A percentile compares a stretch with the other conserved stretches of the same genome.
These are phyloP conservation scores for Glomeris maerens DNA, from an alignment of 1,140 invertebrate genomes.

Conservation along the genomic window DNA sequence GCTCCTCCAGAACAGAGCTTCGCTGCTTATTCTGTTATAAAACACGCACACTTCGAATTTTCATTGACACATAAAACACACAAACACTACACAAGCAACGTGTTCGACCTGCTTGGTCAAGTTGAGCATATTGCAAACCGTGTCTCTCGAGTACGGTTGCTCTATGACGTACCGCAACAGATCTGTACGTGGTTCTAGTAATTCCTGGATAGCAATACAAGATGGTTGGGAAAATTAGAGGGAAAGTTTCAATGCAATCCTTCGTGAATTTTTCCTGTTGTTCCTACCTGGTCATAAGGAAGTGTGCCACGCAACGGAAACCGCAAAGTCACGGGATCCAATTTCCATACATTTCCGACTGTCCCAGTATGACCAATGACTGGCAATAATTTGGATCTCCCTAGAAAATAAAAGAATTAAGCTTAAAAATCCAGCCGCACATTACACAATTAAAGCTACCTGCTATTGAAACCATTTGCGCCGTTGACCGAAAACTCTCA, in stretches of 20 bases:
- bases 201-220: slow-evolving; percentile 34
- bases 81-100: not conserved
- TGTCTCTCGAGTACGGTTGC: slow-evolving; percentile 89
- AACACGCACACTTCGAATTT: too few species aligned
- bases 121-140: slow-evolving; percentile 87
- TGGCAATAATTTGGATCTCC: slow-evolving; percentile 74
- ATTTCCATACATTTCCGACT: slow-evolving; percentile 58
- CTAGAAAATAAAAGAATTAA: slow-evolving; percentile 25
- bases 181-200: slow-evolving; percentile 76
- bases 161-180: slow-evolving; percentile 79
- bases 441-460: slow-evolving; percentile 21
- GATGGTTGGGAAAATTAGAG: too few species aligned
- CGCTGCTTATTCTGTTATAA: slow-evolving; percentile 60
- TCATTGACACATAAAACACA: too few species aligned
- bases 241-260: not conserved
- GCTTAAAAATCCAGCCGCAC: not conserved
- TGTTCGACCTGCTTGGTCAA: slow-evolving; percentile 63
- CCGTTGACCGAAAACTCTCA: slow-evolving; percentile 75
- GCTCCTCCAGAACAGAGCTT: slow-evolving; percentile 78
- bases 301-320: slow-evolving; percentile 80
- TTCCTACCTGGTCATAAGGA: slow-evolving; percentile 59
- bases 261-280: not conserved
- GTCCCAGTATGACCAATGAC: slow-evolving; percentile 79
- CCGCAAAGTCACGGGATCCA: slow-evolving; percentile 71
- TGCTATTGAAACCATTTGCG: slow-evolving; percentile 89